Evolutionary conservation across 2,113 vertebrate genomes (phyloP).

Genomic region (Scomber japonicus): DNA sequence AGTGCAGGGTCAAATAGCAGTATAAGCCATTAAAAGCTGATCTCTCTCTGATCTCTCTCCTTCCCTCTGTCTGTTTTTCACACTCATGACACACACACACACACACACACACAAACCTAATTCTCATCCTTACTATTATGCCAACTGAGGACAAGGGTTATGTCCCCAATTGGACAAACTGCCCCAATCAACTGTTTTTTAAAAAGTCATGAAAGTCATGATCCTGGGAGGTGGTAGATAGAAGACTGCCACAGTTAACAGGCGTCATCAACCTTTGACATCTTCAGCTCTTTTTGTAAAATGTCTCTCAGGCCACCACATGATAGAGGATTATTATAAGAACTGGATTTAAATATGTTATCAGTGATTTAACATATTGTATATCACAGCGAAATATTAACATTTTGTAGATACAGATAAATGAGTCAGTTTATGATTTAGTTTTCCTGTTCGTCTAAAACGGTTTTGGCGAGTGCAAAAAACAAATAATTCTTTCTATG

Average conservation of each 20-base stretch:
- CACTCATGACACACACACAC: neutral
- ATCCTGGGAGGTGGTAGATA: neutral
- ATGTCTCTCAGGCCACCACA: neutral
- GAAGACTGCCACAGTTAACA: neutral
- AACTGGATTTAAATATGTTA: neutral
- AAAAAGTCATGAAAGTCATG: neutral
- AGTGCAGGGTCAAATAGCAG: conserved; percentile 48
- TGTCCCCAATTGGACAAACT: no score
- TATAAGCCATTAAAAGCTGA: conserved; percentile 10
- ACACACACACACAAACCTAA: neutral
- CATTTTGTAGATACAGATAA: no score
- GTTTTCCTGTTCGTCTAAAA: no score
- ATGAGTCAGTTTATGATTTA: no score
- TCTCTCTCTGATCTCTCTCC: conserved; percentile 15
- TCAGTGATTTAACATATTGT: neutral
- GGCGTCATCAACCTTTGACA: neutral
- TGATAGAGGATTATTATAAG: neutral
- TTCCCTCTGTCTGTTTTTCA: neutral
- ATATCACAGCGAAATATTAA: no score
- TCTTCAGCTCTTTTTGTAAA: neutral
- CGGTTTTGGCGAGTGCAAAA: no score
- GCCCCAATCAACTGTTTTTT: no score
- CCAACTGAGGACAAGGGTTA: no score
- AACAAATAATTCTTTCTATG: no score
- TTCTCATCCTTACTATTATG: no score